Base-by-base conservation (phyloP, 2,888 invertebrate species). In the Nasonia oneida region DNA sequence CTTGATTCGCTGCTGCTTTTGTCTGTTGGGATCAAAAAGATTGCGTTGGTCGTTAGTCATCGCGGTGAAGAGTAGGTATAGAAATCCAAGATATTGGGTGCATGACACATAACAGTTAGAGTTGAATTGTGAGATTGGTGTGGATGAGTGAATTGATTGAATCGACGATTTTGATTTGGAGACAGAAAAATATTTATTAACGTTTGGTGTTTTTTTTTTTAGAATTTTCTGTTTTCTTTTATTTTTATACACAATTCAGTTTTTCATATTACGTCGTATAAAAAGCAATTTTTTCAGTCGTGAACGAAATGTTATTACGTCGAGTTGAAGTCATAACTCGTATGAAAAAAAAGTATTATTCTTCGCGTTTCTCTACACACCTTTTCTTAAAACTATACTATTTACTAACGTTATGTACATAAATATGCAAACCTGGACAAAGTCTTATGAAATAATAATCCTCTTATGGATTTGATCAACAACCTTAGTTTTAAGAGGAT, bases 51-150 rank as follows among this genome's bases (percentile, higher is more conserved):
- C n/a, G 67, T 79, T 70, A 79, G 79, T 79, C 0, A 47, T 6
- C 2, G 15, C 0, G 53, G 2, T 18, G 53, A 18, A 8, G 4
- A 67, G 23, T 67, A 12, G 2, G 29, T 67, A 67, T 67, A 15
- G 3, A 33, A 67, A 67, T 29, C 29, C 29, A 67, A 33, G n/a
- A 61, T 61, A n/a, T 73, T 42, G 33, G 42, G 23, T 73, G 73
- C 53, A 47, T 50, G 39, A 33, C 39, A 57, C 37, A 78, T 78
- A 33, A 23, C 39, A 39, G 47, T 91, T 87, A 29, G 15, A 33
- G n/a, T 67, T 33, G 15, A 67, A 33, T 67, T 67, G 33, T 67
- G 29, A 67, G 12, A 29, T 67, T 67, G 67, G 33, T 3, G 33
- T n/a, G 57, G 57, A n/a, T 61, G 57, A n/a, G 33, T 67, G 33